Conservation (phyloP, 2,888 invertebrate genomes). For the Drosophila bunnanda region DNA sequence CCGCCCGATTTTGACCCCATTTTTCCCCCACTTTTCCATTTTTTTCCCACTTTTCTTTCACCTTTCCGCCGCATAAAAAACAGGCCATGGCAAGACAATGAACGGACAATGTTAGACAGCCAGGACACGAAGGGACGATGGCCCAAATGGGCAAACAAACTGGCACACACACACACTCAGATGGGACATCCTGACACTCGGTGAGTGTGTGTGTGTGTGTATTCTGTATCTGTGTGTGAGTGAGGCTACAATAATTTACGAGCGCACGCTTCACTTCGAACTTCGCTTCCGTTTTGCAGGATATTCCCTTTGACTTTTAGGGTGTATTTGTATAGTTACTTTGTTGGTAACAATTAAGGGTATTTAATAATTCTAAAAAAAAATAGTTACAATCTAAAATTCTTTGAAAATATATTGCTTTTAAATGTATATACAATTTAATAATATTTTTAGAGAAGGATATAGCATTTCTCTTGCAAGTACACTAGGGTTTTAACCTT, state of each 20-base stretch:
- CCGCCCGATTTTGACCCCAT: conserved; percentile 15
- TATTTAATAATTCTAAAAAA: neutral
- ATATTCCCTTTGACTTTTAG: conserved; percentile 3
- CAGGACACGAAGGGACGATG: conserved; percentile 74
- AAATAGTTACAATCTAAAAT: neutral
- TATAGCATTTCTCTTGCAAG: neutral
- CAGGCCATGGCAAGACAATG: conserved; percentile 64
- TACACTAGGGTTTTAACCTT: neutral
- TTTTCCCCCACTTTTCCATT: conserved; percentile 7
- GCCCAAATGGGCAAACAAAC: conserved; percentile 73
- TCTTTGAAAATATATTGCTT: neutral
- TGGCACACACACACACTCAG: conserved; percentile 27
- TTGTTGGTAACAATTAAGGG: neutral
- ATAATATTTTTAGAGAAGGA: neutral
- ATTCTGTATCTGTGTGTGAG: conserved; percentile 30
- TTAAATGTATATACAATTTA: neutral
- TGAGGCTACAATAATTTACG: conserved; percentile 69
- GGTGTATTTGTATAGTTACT: neutral
- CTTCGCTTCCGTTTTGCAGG: conserved; percentile 48
- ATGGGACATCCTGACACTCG: conserved; percentile 18
- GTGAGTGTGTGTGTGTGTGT: conserved; percentile 7
- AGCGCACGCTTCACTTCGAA: conserved; percentile 68
- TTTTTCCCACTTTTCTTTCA: neutral
- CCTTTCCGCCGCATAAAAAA: conserved; percentile 37
- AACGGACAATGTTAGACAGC: conserved; percentile 51